phyloP scores from a whole-genome alignment of 2,888 invertebrate genomes.

The Tanypteryx hageni region DNA sequence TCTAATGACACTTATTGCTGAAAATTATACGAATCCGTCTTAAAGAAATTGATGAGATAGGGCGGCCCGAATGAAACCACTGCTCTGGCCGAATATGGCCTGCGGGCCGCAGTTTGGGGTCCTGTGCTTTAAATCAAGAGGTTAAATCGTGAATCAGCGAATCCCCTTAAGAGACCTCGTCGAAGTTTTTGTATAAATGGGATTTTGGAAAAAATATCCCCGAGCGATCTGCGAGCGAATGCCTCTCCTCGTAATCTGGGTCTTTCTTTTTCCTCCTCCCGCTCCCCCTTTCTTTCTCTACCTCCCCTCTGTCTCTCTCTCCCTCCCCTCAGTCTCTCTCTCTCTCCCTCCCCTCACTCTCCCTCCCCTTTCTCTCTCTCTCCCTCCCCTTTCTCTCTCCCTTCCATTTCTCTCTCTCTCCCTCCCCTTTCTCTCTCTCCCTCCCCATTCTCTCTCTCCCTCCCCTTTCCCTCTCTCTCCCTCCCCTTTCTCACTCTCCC shows the following conservation, averaged over 20 bases:
- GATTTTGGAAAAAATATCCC: neutral
- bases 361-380: neutral
- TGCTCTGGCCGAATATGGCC: too few relatives aligned
- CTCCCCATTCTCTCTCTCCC: neutral
- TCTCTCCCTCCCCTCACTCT: too few relatives aligned
- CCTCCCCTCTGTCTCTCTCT: neutral
- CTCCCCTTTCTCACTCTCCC: too few relatives aligned
- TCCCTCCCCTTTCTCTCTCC: neutral
- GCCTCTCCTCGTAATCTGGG: neutral
- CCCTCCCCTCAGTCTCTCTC: neutral
- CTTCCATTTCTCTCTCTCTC: too few relatives aligned
- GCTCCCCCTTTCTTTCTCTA: neutral
- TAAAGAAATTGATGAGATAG: too few relatives aligned
- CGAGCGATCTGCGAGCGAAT: neutral
- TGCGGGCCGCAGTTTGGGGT: too few relatives aligned
- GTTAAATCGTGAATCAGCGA: neutral
- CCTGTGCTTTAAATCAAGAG: too few relatives aligned
- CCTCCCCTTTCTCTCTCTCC: neutral
- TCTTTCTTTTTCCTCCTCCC: neutral
- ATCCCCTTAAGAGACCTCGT: neutral
- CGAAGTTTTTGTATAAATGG: neutral
- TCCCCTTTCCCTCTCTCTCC: neutral
- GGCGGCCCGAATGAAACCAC: too few relatives aligned
- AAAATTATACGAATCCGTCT: too few relatives aligned
- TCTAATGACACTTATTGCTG: too few relatives aligned